These are phyloP conservation scores for Ictalurus furcatus DNA, from an alignment of 2,113 vertebrate genomes.

Conservation along the genomic window DNA sequence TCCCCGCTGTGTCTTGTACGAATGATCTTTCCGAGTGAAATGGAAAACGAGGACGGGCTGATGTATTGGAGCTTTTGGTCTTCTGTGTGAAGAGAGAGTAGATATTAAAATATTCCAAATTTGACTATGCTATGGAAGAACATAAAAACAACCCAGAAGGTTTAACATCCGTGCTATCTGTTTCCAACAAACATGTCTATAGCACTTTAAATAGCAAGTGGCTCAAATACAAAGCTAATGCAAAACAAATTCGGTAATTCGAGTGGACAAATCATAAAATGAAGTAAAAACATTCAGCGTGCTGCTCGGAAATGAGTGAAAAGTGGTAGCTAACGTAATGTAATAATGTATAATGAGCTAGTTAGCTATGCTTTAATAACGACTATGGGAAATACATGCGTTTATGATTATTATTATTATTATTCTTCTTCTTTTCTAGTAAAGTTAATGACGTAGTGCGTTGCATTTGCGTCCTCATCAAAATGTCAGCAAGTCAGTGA, in stretches of 20 bases:
- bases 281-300: not conserved
- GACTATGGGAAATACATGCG: not conserved
- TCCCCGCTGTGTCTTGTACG: not conserved
- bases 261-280: not conserved
- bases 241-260: not conserved
- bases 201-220: not conserved
- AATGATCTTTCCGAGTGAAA: slow-evolving; percentile 4
- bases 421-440: not conserved
- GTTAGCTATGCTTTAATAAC: not conserved
- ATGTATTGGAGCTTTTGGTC: slow-evolving; percentile 4
- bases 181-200: not conserved
- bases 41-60: slow-evolving; percentile 13
- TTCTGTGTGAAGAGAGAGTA: not conserved
- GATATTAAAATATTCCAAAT: not conserved
- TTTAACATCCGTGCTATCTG: not conserved
- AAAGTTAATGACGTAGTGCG: not conserved
- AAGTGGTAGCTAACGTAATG: not conserved
- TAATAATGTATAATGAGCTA: not conserved
- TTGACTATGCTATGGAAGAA: not conserved
- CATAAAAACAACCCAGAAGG: not conserved
- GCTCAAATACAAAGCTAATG: not conserved
- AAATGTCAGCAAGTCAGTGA: not conserved
- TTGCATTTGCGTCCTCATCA: not conserved
- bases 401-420: no score
- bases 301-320: not conserved